Base-by-base conservation (phyloP, 2,113 vertebrate genomes). In the Notarius lentiginosus region DNA sequence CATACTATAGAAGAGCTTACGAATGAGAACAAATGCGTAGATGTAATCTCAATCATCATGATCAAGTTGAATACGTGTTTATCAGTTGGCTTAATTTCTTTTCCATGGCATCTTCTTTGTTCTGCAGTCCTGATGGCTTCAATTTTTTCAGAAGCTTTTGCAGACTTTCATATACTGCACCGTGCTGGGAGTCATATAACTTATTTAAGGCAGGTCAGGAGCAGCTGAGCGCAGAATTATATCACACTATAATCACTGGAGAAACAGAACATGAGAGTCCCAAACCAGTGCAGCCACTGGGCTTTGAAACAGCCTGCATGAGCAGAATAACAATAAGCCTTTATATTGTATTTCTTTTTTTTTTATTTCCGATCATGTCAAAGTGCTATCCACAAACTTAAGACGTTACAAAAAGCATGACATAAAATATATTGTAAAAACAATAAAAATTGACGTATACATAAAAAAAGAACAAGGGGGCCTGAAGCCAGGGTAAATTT, bases 161-260 rank as follows among this genome's bases (percentile, higher is more conserved):
- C 27, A 80, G 60, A 5, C 41, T 80, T 87, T 87, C 66, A 83
- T 79, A 79, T 56, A 79, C 77, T 24, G 6, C 79, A 76, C 75
- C 2, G 18, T 8, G 51, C 76, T 61, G 61, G 47, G 66, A 76
- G 76, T 80, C 65, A 55, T 61, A 86, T 84, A 73, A 82, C 82
- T 75, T 87, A 87, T 87, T 84, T 22, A 87, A 70, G 63, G 79
- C 68, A 63, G 76, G 83, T 73, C 82, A 47, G 73, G 63, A 56
- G 76, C 81, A 87, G 76, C 88, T 17, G 76, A 86, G 56, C 34
- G 65, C 56, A 84, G 58, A 51, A 53, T 58, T 60, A 73, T 75
- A n/a, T 87, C 66, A 61, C 30, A 24, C 12, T 27, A 11, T 49
- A 53, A 87, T 49, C 63, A 86, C 22, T 30, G 47, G 65, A 80